Conservation (phyloP, 1,140 invertebrate genomes). For the Pseudomyrmex dendroicus region DNA sequence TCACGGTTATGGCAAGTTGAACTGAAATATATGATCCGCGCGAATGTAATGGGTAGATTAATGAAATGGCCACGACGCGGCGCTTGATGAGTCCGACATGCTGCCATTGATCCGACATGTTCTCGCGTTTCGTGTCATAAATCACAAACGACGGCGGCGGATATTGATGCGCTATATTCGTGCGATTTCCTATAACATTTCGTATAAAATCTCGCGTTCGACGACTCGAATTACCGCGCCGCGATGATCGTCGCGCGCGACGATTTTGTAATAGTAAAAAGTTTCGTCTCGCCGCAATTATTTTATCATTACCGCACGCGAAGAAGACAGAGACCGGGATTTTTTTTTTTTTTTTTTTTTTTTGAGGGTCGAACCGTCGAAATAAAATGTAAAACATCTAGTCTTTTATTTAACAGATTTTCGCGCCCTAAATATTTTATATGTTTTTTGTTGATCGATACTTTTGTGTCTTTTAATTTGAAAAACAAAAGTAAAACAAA, state of each 20-base stretch:
- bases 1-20: constrained; percentile 22
- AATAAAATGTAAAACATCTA: too few species aligned
- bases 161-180: constrained; percentile 40
- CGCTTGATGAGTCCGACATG: constrained; percentile 58
- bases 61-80: constrained; percentile 58
- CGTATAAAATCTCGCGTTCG: constrained; percentile 34
- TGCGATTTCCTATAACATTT: constrained; percentile 53
- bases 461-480: too few species aligned
- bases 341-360: too few species aligned
- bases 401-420: too few species aligned
- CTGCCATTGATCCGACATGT: constrained; percentile 58
- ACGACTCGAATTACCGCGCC: constrained; percentile 34
- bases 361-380: too few species aligned
- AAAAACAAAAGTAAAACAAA: too few species aligned
- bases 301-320: not conserved
- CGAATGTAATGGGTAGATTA: constrained; percentile 56
- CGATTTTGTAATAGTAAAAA: constrained; percentile 17
- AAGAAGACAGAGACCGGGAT: too few species aligned
- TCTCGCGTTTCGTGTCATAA: constrained; percentile 57
- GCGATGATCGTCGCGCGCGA: constrained; percentile 4
- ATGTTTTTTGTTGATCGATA: too few species aligned
- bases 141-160: constrained; percentile 35
- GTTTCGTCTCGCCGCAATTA: constrained; percentile 2
- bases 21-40: constrained; percentile 56
- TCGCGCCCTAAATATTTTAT: too few species aligned